Evolutionary conservation across 1,140 invertebrate species (phyloP).

Genomic region (Phymastichus coffea): DNA sequence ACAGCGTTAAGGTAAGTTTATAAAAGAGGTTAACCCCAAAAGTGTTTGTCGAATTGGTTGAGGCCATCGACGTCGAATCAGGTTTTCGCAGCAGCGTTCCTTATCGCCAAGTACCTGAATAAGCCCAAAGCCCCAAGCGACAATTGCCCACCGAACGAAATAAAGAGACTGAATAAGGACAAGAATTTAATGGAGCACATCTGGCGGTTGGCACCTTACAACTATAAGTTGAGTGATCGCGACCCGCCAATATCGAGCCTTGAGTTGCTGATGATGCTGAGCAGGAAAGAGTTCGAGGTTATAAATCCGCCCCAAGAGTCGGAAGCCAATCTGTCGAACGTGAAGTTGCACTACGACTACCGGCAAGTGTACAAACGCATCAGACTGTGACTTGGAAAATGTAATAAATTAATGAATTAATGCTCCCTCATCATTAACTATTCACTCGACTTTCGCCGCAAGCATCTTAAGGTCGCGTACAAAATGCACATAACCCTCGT

Average conservation of each 20-base stretch:
- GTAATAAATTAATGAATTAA: no score
- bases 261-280: not conserved
- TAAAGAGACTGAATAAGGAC: not conserved
- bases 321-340: not conserved
- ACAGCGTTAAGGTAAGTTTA: not conserved
- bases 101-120: not conserved
- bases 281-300: not conserved
- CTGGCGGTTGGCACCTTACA: not conserved
- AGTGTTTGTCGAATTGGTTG: not conserved
- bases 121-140: not conserved
- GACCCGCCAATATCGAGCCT: not conserved
- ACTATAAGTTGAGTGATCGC: not conserved
- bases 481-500: no score
- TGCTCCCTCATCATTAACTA: no score
- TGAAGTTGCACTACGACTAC: constrained; percentile 6
- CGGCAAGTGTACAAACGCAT: not conserved
- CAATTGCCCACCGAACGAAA: not conserved
- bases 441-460: no score
- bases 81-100: not conserved
- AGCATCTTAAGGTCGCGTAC: no score
- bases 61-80: not conserved
- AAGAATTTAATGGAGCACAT: not conserved
- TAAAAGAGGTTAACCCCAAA: not conserved
- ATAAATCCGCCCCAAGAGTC: not conserved
- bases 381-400: not conserved